A percentile compares a stretch with the other conserved stretches of the same genome.
Evolutionary conservation across 2,888 invertebrate genomes (phyloP).

Genomic region (Pocota personata): DNA sequence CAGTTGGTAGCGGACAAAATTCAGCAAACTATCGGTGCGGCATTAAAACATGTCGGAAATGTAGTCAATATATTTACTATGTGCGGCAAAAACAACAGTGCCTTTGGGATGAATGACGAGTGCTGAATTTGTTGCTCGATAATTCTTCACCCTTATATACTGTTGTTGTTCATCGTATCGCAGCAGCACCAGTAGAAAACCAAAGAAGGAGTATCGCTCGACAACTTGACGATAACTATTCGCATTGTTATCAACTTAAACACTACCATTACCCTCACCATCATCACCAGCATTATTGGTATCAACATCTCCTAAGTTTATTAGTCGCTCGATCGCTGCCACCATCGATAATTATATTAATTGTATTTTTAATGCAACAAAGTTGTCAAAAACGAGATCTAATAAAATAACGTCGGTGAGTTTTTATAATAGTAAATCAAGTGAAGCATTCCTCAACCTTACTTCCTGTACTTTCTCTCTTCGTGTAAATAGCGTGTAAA

Average conservation of each 20-base stretch:
- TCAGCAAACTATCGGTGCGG: conserved; percentile 93
- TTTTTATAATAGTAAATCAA: conserved; percentile 24
- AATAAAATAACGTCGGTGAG: conserved; percentile 23
- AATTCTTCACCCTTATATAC: conserved; percentile 54
- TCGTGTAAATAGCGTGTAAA: conserved; percentile 59
- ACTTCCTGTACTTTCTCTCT: conserved; percentile 48
- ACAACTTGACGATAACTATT: conserved; percentile 47
- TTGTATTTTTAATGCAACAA: conserved; percentile 38
- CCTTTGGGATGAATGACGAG: conserved; percentile 90
- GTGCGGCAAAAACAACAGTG: conserved; percentile 92
- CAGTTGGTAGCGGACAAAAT: conserved; percentile 83
- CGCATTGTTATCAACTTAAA: conserved; percentile 16
- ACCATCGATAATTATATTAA: conserved; percentile 49
- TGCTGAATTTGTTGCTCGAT: conserved; percentile 79
- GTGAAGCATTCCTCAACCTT: conserved; percentile 42
- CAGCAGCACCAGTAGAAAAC: conserved; percentile 37
- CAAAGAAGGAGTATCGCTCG: conserved; percentile 64
- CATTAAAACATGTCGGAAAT: conserved; percentile 96
- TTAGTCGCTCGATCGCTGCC: conserved; percentile 43
- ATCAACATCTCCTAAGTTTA: conserved; percentile 21
- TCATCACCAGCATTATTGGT: conserved; percentile 28
- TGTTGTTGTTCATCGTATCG: conserved; percentile 41
- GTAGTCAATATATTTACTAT: conserved; percentile 93
- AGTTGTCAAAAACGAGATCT: conserved; percentile 3
- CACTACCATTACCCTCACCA: conserved; percentile 22